Evolutionary conservation across 2,888 invertebrate species (phyloP).

Genomic region (Spisula solida): DNA sequence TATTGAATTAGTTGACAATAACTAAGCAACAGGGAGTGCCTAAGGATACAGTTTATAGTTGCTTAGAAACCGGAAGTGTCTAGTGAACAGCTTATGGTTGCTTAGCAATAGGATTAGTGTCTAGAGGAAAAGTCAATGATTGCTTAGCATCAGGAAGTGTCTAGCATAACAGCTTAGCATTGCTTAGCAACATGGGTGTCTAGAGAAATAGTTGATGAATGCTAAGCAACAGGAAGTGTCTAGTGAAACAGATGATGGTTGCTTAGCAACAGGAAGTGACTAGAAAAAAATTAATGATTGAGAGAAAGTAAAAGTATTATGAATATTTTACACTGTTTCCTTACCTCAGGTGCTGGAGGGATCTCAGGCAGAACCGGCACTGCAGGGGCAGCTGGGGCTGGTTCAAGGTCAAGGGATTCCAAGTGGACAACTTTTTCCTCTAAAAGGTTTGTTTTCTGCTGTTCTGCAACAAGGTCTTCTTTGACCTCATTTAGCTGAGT

Average conservation of each 20-base stretch:
- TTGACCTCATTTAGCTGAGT: constrained; percentile 40
- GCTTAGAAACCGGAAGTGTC: no score
- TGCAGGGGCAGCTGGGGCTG: background rate
- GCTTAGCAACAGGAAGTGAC: background rate
- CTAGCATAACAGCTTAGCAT: no score
- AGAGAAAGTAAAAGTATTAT: no score
- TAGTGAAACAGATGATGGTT: background rate
- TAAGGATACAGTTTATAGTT: background rate
- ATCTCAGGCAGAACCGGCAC: background rate
- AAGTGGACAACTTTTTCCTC: constrained; percentile 48
- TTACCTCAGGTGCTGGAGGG: constrained; percentile 13
- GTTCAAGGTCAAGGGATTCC: constrained; percentile 26
- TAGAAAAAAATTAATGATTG: no score
- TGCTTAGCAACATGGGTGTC: background rate
- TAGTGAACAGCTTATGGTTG: background rate
- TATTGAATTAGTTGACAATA: no score
- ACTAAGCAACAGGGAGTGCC: no score
- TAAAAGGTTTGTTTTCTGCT: constrained; percentile 26
- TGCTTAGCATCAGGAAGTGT: no score
- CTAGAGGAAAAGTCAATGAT: no score
- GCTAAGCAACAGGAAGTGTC: background rate
- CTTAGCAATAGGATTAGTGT: background rate
- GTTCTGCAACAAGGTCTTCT: constrained; percentile 39
- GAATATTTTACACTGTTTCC: background rate
- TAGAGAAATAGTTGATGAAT: background rate